These are phyloP conservation scores for Lasioglossum baleicum DNA, from an alignment of 1,140 invertebrate genomes.

Conservation along the genomic window DNA sequence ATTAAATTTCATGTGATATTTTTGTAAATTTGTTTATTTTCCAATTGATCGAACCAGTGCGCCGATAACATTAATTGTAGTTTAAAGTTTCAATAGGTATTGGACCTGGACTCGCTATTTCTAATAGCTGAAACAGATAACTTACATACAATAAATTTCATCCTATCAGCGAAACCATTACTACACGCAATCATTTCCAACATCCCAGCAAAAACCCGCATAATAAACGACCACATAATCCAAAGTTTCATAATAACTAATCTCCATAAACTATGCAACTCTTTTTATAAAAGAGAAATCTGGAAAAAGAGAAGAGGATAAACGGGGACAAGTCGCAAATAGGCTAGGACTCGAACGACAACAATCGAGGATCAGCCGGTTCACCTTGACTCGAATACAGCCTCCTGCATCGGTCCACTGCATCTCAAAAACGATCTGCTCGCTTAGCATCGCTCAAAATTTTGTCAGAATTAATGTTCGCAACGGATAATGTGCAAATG, in stretches of 20 bases:
- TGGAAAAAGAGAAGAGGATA: not conserved
- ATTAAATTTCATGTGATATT: too few relatives aligned
- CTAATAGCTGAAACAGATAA: too few relatives aligned
- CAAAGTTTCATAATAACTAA: not conserved
- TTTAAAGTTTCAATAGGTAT: too few relatives aligned
- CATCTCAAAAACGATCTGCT: not conserved
- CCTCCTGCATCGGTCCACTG: not conserved
- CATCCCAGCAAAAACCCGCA: not conserved
- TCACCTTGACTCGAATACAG: constrained; percentile 47
- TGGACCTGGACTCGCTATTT: too few relatives aligned
- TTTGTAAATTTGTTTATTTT: too few relatives aligned
- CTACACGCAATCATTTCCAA: not conserved
- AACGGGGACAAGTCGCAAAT: not conserved
- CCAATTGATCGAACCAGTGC: too few relatives aligned
- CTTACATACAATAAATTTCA: too few relatives aligned
- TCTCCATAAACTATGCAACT: not conserved
- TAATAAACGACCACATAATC: not conserved
- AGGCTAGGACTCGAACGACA: not conserved
- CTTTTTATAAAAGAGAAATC: not conserved
- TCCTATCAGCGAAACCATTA: too few relatives aligned
- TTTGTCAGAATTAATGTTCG: too few relatives aligned
- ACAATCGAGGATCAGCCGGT: not conserved
- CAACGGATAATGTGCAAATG: too few relatives aligned
- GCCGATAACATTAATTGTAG: too few relatives aligned
- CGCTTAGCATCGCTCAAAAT: too few relatives aligned